A percentile compares a stretch with the other conserved stretches of the same genome.
Conservation (phyloP, 2,113 vertebrate species). For the Amazona vittata region DNA sequence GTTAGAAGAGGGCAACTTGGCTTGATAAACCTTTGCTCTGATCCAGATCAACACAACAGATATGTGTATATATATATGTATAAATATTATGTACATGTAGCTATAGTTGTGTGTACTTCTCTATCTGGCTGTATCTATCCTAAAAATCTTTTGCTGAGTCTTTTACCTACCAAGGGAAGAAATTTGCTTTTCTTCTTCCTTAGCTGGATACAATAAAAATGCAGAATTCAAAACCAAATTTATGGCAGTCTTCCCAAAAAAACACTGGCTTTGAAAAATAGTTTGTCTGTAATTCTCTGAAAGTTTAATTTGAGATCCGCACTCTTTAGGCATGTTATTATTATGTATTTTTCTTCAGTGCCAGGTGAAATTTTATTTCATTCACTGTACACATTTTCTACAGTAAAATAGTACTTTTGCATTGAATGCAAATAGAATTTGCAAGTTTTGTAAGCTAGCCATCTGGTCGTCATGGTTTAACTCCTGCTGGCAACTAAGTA, state of each 20-base stretch:
- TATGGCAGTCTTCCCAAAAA: neutral
- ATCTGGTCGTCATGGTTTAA: neutral
- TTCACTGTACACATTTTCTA: neutral
- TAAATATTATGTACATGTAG: neutral
- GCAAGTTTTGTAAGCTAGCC: neutral
- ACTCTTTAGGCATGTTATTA: neutral
- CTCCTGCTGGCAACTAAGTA: neutral
- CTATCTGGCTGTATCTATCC: rapidly evolving
- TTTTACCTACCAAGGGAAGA: neutral
- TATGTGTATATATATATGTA: rapidly evolving
- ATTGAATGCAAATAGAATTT: neutral
- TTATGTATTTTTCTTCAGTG: neutral
- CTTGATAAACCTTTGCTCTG: neutral
- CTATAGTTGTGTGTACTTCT: neutral
- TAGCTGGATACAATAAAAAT: neutral
- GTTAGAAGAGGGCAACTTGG: neutral
- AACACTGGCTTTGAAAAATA: neutral
- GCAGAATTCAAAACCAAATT: neutral
- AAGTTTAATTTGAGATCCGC: neutral
- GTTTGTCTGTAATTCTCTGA: neutral
- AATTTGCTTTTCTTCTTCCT: neutral
- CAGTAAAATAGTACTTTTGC: neutral
- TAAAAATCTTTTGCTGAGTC: neutral
- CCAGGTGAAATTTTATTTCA: neutral
- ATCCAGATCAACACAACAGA: neutral